Conservation (phyloP, 2,797 vertebrate genomes). For the Pyrocephalus nanus region DNA sequence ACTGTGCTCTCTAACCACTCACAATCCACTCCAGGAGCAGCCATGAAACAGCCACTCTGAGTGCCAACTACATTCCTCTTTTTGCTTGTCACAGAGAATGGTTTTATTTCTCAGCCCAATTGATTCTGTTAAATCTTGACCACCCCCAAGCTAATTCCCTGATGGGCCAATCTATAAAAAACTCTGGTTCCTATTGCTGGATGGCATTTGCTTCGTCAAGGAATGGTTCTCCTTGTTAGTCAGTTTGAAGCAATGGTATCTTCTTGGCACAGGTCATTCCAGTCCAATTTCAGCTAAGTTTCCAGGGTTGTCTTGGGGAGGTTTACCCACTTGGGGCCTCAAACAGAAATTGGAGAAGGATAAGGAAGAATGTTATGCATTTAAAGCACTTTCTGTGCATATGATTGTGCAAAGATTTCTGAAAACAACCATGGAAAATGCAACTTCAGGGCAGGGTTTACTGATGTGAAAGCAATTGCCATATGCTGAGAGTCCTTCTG, state of each 20-base stretch:
- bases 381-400: background rate
- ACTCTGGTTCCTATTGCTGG: background rate
- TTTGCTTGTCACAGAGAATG: background rate
- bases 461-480: background rate
- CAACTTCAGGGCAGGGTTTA: background rate
- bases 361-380: background rate
- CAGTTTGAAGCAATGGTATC: background rate
- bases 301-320: background rate
- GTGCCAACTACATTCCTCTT: background rate
- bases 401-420: background rate
- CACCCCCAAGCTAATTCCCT: background rate
- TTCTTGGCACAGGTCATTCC: background rate
- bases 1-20: background rate
- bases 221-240: background rate
- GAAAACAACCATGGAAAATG: background rate
- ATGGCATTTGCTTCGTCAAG: background rate
- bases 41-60: accelerated
- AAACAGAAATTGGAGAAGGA: background rate
- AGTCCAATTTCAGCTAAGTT: background rate
- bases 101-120: background rate
- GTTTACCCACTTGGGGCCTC: background rate
- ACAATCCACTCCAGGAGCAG: background rate
- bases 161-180: background rate
- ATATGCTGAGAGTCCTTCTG: background rate
- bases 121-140: background rate